phyloP scores from a whole-genome alignment of 2,797 vertebrate genomes.

The Pantherophis alleghaniensis region DNA sequence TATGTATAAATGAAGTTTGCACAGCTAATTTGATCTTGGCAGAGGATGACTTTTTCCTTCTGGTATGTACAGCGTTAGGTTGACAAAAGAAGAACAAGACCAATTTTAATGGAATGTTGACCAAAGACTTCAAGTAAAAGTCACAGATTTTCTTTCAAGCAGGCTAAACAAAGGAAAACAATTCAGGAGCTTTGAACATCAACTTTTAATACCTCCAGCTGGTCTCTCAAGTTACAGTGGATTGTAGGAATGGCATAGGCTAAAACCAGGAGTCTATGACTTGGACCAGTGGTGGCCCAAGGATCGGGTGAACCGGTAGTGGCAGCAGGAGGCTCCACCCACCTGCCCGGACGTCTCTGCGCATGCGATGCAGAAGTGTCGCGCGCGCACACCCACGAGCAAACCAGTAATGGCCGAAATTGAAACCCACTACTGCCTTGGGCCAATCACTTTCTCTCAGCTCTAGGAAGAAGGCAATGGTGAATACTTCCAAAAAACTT shows the following conservation, averaged over 20 bases:
- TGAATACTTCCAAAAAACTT: neutral
- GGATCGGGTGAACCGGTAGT: too few relatives aligned
- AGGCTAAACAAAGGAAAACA: neutral
- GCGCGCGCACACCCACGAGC: too few relatives aligned
- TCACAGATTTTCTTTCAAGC: neutral
- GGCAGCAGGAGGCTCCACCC: too few relatives aligned
- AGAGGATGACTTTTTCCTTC: neutral
- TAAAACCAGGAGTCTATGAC: neutral
- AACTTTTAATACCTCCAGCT: neutral
- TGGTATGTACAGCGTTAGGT: neutral
- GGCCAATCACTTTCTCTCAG: neutral
- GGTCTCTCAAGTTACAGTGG: neutral
- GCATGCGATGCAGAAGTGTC: too few relatives aligned
- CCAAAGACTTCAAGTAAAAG: neutral
- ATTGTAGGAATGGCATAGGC: neutral
- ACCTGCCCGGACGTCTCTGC: too few relatives aligned
- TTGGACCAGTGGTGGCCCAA: neutral
- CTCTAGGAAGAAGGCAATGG: neutral
- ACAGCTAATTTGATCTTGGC: neutral
- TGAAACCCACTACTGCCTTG: neutral
- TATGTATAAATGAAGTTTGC: neutral
- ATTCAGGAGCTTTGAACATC: neutral
- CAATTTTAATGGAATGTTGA: neutral
- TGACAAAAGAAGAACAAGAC: neutral
- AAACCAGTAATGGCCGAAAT: too few relatives aligned